phyloP scores from a whole-genome alignment of 1,140 invertebrate genomes.

The Bombus sylvicola region DNA sequence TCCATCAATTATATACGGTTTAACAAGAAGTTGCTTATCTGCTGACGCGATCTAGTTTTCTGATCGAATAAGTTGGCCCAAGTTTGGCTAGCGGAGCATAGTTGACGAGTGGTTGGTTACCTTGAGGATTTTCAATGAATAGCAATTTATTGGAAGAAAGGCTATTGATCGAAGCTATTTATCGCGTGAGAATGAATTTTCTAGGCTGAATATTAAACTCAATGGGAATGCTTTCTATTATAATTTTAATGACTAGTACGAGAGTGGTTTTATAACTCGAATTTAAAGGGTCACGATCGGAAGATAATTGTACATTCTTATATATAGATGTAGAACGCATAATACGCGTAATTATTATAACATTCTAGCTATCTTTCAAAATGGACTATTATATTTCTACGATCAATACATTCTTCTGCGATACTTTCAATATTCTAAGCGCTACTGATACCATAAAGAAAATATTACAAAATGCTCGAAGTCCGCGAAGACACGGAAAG shows the following conservation, averaged over 20 bases:
- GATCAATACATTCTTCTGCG: background rate
- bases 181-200: too few relatives aligned
- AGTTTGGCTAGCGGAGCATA: background rate
- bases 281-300: background rate
- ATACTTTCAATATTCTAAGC: background rate
- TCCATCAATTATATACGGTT: conserved; percentile 40
- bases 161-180: background rate
- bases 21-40: background rate
- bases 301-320: too few relatives aligned
- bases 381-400: background rate
- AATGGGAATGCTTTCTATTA: background rate
- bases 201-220: too few relatives aligned
- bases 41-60: background rate
- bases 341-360: too few relatives aligned
- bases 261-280: background rate
- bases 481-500: background rate
- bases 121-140: background rate
- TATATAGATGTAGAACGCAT: too few relatives aligned
- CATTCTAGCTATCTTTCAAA: too few relatives aligned
- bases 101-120: background rate
- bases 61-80: background rate
- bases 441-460: background rate
- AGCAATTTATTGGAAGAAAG: background rate
- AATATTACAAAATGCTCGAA: background rate
- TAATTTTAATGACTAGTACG: background rate